Evolutionary conservation across 2,888 invertebrate species (phyloP).

Genomic region (Atherix ibis): DNA sequence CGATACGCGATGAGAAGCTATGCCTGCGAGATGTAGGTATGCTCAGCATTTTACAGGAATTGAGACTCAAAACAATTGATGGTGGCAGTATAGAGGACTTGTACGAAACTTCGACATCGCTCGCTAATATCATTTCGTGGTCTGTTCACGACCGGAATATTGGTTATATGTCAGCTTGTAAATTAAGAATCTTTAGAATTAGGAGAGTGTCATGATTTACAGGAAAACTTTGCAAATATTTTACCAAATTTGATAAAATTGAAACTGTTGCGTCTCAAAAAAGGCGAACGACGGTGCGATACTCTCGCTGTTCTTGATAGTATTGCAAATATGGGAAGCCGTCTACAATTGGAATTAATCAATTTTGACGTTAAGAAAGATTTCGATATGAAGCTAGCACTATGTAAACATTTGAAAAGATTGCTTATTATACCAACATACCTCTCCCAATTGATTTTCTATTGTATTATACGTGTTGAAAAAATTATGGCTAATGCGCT

Average conservation of each 20-base stretch:
- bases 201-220: conserved; percentile 62
- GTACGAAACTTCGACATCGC: conserved; percentile 43
- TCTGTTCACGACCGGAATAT: conserved; percentile 40
- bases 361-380: conserved; percentile 68
- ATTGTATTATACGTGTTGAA: conserved; percentile 59
- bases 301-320: conserved; percentile 52
- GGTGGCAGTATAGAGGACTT: conserved; percentile 45
- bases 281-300: conserved; percentile 48
- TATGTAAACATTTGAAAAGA: conserved; percentile 54
- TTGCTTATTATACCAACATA: conserved; percentile 72
- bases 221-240: conserved; percentile 48
- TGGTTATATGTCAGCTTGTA: conserved; percentile 44
- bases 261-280: conserved; percentile 57
- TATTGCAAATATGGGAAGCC: conserved; percentile 43
- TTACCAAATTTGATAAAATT: conserved; percentile 45
- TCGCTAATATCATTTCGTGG: conserved; percentile 42
- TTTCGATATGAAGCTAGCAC: conserved; percentile 58
- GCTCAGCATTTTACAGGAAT: conserved; percentile 47
- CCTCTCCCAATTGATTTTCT: conserved; percentile 67
- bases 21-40: conserved; percentile 45
- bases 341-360: conserved; percentile 60
- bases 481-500: conserved; percentile 54
- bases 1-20: conserved; percentile 52
- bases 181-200: conserved; percentile 60
- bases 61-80: conserved; percentile 57